Percentiles rank a stretch among this genome's conserved stretches.
These are phyloP conservation scores for Eutrigla gurnardus DNA, from an alignment of 2,797 vertebrate genomes.

Conservation along the genomic window DNA sequence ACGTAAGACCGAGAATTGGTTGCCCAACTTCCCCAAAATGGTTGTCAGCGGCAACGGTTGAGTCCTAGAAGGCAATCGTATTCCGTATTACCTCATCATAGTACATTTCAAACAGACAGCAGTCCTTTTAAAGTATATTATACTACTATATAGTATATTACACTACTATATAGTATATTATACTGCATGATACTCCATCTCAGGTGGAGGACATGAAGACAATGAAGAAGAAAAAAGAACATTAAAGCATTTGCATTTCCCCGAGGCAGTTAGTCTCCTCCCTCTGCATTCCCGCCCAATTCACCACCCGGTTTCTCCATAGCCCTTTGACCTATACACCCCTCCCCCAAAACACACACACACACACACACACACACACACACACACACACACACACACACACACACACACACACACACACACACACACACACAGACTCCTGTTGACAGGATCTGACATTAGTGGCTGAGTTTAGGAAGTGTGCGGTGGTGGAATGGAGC, in stretches of 20 bases:
- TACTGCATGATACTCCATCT: not conserved
- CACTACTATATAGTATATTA: not conserved
- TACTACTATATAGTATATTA: not conserved
- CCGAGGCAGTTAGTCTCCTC: slow-evolving; percentile 35
- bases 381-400: slow-evolving; percentile 16
- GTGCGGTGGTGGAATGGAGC: not conserved
- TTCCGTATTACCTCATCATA: not conserved
- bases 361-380: slow-evolving; percentile 47
- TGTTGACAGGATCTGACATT: not conserved
- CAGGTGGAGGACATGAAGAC: slow-evolving; percentile 3
- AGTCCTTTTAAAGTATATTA: not conserved
- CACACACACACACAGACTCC: not conserved
- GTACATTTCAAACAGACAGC: not conserved
- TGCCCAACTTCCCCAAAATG: not conserved
- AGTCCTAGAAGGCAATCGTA: not conserved
- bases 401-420: slow-evolving; percentile 2
- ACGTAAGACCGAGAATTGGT: too few species aligned
- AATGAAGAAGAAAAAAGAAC: slow-evolving; percentile 1
- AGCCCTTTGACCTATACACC: slow-evolving; percentile 65
- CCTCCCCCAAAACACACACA: slow-evolving; percentile 61
- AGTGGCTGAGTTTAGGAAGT: too few species aligned
- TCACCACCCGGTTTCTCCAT: slow-evolving; percentile 52
- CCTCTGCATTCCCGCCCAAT: slow-evolving; percentile 52
- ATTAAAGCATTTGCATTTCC: slow-evolving; percentile 14
- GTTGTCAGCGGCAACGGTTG: not conserved